Evolutionary conservation across 23 tunicate species (phyloP), one percentile per base, ranked within the genome.

Genomic region (Botrylloides violaceus): DNA sequence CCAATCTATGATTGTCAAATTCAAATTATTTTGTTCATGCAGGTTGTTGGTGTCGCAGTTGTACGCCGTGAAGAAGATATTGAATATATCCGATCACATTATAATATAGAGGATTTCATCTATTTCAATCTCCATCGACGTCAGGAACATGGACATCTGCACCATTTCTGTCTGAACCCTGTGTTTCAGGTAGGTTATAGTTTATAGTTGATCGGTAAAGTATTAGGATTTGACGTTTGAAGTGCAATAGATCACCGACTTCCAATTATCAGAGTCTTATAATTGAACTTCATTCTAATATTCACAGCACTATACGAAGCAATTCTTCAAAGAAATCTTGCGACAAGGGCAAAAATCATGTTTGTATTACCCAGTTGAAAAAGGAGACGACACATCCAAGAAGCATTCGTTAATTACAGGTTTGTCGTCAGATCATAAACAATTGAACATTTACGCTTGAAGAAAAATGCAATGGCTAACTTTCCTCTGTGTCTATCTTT

Each of bases 41-140:
- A 87, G 96, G 81, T 90, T 18, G 97, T 90, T 36, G 97, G 97
- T 28, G 71, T 90, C 0, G 87, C 92, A 15, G 75, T 90, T 33
- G 60, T 83, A 2, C 71, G 97, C 48, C 60, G 85, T 18, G 97
- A 90, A 56, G 97, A 90, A 66, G 50, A 82, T 47, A 78, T 90
- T 7, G 97, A 90, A 57, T 73, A 83, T 70, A 87, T 90, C 35
- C 43, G 97, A 27, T 71, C 88, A 7, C 90, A 90, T 62, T 90
- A 83, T 80, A 90, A 90, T 73, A 72, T 83, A 3, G 97, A 90
- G 61, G 97, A 90, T 71, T 90, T 90, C 76, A 83, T 90, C 34
- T 90, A 90, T 49, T 90, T 83, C 71, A 90, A 83, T 65, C 97
- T 82, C 59, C 85, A 90, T 34, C 70, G 97, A 64, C 66, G 97